A percentile compares a stretch with the other conserved stretches of the same genome.
Conservation (phyloP, 1,140 invertebrate species). For the Cotesia typhae region DNA sequence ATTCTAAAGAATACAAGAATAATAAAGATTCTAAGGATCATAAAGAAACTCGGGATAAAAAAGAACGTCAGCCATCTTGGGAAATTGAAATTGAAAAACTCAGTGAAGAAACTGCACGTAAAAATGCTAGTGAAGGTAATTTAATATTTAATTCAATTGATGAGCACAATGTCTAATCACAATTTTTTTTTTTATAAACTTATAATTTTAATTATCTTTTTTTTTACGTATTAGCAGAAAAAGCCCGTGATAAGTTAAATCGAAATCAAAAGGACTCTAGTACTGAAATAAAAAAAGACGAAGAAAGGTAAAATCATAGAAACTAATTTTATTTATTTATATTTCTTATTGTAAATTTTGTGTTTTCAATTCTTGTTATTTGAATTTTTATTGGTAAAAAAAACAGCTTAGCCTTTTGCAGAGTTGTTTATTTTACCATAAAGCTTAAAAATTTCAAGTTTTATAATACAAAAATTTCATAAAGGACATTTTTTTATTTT, state of each 20-base stretch:
- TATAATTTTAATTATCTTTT: constrained; percentile 23
- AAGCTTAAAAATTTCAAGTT: no score
- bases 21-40: constrained; percentile 54
- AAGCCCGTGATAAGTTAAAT: constrained; percentile 48
- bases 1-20: constrained; percentile 46
- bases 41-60: constrained; percentile 43
- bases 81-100: constrained; percentile 47
- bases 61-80: constrained; percentile 51
- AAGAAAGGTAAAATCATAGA: constrained; percentile 50
- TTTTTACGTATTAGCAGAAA: constrained; percentile 51
- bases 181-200: constrained; percentile 26
- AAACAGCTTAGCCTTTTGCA: no score
- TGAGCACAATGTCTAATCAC: constrained; percentile 2
- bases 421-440: no score
- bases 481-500: no score
- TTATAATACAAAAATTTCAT: not conserved
- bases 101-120: constrained; percentile 48
- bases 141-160: constrained; percentile 8
- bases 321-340: not conserved
- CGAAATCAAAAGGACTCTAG: constrained; percentile 47
- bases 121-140: constrained; percentile 40
- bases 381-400: no score
- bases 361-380: not conserved
- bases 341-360: not conserved
- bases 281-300: constrained; percentile 55